Evolutionary conservation across 2,113 vertebrate genomes (phyloP), one percentile per base, ranked within the genome.

Genomic region (Collichthys lucidus): DNA sequence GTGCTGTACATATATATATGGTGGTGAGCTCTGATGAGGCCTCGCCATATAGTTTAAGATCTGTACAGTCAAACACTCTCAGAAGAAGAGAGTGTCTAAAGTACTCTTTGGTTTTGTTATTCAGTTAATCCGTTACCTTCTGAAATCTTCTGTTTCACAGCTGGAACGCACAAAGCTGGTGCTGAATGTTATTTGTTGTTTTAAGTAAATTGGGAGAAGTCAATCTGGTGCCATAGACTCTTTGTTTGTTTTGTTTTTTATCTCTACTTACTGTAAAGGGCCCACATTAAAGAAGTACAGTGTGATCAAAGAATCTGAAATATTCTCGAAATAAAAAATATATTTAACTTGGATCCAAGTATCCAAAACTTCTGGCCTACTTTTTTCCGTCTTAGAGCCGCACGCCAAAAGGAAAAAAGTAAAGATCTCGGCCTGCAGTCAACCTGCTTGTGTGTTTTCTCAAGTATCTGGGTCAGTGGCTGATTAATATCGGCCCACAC

Each of bases 131-230:
- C 20, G 22, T 14, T 49, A 56, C 47, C 20, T 35, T 50, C 24
- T 52, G 15, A 70, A 56, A 69, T 53, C 20, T 81, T 82, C 79
- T 91, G 72, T 82, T 84, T 89, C 62, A 79, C 74, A 84, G 88
- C 88, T 91, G 85, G 71, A 87, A 91, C 80, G 88, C 90, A 93
- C 92, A 94, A 92, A 75, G 26, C 59, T 79, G 86, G 74, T 78
- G 71, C 67, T 90, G 83, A 79, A 80, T 88, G 73, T 92, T 77
- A 56, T 61, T 82, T 85, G 55, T 77, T 56, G 65, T 82, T 89
- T 29, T 79, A 42, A 94, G 93, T 93, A 93, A 93, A 92, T 74
- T 86, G 74, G 84, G 81, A 85, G 76, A 86, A 59, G 77, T 86
- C 35, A 77, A 77, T 46, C 24, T 55, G 60, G 35, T 87, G 79